These are phyloP conservation scores for Mus minutoides DNA, from an alignment of 2,797 vertebrate genomes.

Conservation along the genomic window DNA sequence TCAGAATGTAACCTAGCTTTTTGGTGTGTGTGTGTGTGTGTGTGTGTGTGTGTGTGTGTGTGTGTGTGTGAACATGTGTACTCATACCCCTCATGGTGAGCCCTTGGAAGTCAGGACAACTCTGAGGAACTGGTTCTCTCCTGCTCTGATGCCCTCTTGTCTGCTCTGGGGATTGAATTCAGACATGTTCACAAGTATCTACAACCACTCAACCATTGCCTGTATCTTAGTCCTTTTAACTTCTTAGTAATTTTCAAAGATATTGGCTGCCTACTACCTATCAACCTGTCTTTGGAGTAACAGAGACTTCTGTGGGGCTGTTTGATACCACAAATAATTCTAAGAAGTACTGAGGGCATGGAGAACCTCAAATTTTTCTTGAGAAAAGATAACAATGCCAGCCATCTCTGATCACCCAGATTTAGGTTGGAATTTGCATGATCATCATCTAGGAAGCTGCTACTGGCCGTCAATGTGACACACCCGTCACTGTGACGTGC, in stretches of 20 bases:
- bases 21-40: neutral
- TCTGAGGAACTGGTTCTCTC: neutral
- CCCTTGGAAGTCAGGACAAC: neutral
- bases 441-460: slow-evolving; percentile 29
- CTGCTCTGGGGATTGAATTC: neutral
- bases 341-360: neutral
- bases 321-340: slow-evolving; percentile 1
- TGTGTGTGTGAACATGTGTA: neutral
- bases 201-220: neutral
- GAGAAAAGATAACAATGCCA: neutral
- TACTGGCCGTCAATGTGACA: neutral
- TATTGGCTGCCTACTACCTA: neutral
- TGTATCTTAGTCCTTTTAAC: slow-evolving; percentile 4
- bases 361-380: neutral
- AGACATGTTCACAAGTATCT: neutral
- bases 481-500: neutral
- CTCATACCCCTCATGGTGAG: neutral
- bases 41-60: too few species aligned
- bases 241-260: slow-evolving; percentile 49
- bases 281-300: neutral
- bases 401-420: neutral
- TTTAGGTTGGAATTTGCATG: neutral
- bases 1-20: neutral
- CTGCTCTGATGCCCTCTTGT: neutral
- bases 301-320: neutral